Evolutionary conservation across 2,113 vertebrate genomes (phyloP), one percentile per base, ranked within the genome.

Genomic region (Nibea coibor): DNA sequence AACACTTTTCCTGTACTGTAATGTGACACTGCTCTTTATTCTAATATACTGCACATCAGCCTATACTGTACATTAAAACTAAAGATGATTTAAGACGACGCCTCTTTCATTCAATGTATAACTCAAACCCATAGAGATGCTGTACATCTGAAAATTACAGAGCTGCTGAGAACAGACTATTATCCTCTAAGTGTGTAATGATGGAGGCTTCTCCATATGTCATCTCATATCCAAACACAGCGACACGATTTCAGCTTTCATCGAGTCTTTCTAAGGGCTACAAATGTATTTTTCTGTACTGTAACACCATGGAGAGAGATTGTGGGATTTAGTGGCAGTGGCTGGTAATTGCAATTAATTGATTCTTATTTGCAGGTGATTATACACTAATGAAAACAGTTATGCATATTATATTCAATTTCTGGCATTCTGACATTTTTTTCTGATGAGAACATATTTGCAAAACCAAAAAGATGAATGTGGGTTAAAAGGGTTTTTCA

Each of bases 181-280:
- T 45, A 45, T 82, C 35, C 53, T 47, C 72, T 45, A 75, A 77
- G 57, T 83, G 59, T 83, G 59, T 74, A 81, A 89, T 88, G 84
- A 84, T 81, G 67, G 28, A 75, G 26, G 54, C 76, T 43, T 81
- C 47, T 66, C 31, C 2, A 51, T 57, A n/a, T 54, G 61, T 24
- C 7, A 28, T 64, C 7, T 24, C 39, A 64, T 3, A 17, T 9
- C 6, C n/a, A 8, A 26, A 17, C 22, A 47, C 15, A 3, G 22
- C 9, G 43, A 26, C 42, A n/a, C 26, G 22, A 15, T 17, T 26
- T 65, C 20, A 12, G 24, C 10, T 58, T 58, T 57, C 5, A 26
- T n/a, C n/a, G n/a, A n/a, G n/a, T 47, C 8, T 26, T 24, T 3
- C 15, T 35, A 5, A 66, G 42, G 10, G 10, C 11, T 56, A 14